Evolutionary conservation across 1,140 invertebrate genomes (phyloP).

Genomic region (Leptopilina boulardi): DNA sequence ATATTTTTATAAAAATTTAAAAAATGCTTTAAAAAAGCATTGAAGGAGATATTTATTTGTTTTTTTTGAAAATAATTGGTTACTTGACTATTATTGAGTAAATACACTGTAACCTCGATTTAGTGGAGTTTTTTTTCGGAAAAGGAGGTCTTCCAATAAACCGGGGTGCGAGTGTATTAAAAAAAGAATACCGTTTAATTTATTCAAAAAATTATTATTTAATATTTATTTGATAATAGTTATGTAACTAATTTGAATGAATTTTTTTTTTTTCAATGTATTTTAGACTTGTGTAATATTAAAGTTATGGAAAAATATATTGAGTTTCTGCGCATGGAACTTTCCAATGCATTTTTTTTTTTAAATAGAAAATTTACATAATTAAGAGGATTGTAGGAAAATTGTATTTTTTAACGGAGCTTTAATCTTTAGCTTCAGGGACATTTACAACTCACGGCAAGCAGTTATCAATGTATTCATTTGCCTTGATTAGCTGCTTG

Average conservation of each 20-base stretch:
- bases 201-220: no score
- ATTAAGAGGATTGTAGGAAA: not conserved
- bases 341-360: not conserved
- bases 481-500: conserved; percentile 25
- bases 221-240: no score
- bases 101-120: no score
- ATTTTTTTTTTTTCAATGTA: not conserved
- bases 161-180: no score
- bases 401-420: not conserved
- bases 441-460: conserved; percentile 10
- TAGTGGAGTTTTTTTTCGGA: no score
- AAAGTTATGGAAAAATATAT: not conserved
- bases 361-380: not conserved
- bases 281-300: not conserved
- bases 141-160: no score
- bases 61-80: not conserved
- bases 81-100: no score
- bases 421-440: conserved; percentile 30
- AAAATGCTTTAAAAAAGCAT: no score
- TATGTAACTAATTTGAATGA: no score
- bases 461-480: conserved; percentile 6
- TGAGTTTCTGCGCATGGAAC: not conserved
- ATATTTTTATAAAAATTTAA: no score
- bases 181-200: no score
- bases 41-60: not conserved